Evolutionary conservation across 2,797 vertebrate genomes (phyloP), one percentile per base, ranked within the genome.

Genomic region (Pogonophryne albipinna): DNA sequence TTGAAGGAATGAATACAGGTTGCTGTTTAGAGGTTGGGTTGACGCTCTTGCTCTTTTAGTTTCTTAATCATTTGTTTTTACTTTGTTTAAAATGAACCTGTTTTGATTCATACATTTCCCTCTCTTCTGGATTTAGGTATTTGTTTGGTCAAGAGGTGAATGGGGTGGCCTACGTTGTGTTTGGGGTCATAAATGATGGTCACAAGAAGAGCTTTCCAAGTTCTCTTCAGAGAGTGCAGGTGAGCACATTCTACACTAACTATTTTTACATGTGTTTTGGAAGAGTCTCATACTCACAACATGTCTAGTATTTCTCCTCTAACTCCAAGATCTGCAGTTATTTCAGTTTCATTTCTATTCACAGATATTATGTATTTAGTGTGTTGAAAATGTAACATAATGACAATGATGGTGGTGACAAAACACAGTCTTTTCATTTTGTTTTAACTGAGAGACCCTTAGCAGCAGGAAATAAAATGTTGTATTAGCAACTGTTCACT

Each of bases 91-190:
- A 0, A 2, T 7, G 6, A n/a, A 0, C 12, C 13, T 38, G 34
- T 38, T 38, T 38, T 38, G 34, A 38, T 38, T 38, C 34, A 38
- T 38, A 38, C 34, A 38, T 38, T 1, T 38, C 34, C 19, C 6
- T 44, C 10, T 57, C 80, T 19, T 27, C 27, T 75, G 44, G 14
- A 51, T 79, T 31, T 23, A 95, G 93, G 27, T 95, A 95, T 58
- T 77, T 94, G 50, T 94, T 93, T 84, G 93, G 92, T 23, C 9
- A 91, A 59, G 55, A 91, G 1, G 93, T 95, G 15, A 6, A 80
- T 2, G 94, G 94, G 11, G 59, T 10, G 1, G 95, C 88, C 1
- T 94, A 87, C 20, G 92, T 91, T 46, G 87, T 95, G 16, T 95
- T 95, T 89, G 95, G 94, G 3, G 31, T 93, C n/a, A 19, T 91